These are phyloP conservation scores for Ophiothrix spiculata DNA, from an alignment of 35 echinoderm and acorn worm genomes.

Conservation along the genomic window DNA sequence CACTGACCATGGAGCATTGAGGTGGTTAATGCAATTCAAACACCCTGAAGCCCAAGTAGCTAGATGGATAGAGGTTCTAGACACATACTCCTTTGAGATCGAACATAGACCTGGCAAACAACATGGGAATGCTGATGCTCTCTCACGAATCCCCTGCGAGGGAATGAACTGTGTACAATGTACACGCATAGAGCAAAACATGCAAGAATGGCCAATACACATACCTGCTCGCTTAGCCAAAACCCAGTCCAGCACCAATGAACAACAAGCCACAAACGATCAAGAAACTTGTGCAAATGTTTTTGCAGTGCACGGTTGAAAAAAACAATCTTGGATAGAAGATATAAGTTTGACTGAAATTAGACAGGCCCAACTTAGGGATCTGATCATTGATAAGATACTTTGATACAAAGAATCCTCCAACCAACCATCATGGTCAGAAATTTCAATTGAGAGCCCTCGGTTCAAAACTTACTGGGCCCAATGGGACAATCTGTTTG, in stretches of 20 bases:
- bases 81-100: slow-evolving; percentile 6
- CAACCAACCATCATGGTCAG: background rate
- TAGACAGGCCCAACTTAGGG: background rate
- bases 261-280: background rate
- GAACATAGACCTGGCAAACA: slow-evolving; percentile 14
- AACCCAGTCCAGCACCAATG: background rate
- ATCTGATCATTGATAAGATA: background rate
- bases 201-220: background rate
- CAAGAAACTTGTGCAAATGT: background rate
- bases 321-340: background rate
- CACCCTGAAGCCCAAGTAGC: slow-evolving; percentile 26
- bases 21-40: slow-evolving; percentile 19
- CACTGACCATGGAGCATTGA: slow-evolving; percentile 11
- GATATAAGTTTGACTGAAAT: background rate
- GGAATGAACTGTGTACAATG: background rate
- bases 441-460: background rate
- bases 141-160: slow-evolving; percentile 29
- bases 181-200: background rate
- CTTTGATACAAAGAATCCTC: background rate
- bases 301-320: background rate
- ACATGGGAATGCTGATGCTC: slow-evolving; percentile 30
- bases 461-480: background rate
- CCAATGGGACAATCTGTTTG: background rate
- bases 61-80: slow-evolving; percentile 38
- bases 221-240: background rate